These are phyloP conservation scores for Aethina tumida DNA, from an alignment of 1,140 invertebrate genomes.

Conservation along the genomic window DNA sequence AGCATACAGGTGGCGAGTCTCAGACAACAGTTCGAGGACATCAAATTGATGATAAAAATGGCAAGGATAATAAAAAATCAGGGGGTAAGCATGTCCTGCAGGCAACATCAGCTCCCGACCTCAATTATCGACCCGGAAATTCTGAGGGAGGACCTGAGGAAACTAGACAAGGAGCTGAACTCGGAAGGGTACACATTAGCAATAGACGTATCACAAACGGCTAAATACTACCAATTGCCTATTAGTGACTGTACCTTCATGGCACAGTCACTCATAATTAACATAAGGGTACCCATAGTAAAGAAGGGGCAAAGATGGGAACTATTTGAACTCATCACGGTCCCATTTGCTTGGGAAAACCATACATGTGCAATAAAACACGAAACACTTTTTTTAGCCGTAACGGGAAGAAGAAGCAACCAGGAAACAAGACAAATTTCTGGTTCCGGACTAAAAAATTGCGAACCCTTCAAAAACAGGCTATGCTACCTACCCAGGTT, in stretches of 20 bases:
- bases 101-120: constrained; percentile 9
- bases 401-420: not conserved
- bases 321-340: constrained; percentile 10
- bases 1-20: too few species aligned
- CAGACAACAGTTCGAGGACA: too few species aligned
- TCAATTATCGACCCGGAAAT: not conserved
- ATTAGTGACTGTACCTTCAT: constrained; percentile 7
- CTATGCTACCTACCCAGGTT: constrained; percentile 13
- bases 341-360: constrained; percentile 14
- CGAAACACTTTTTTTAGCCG: constrained; percentile 6
- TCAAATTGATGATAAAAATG: not conserved
- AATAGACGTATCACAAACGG: not conserved
- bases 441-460: constrained; percentile 10
- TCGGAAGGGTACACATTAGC: constrained; percentile 5
- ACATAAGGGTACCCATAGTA: constrained; percentile 9
- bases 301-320: constrained; percentile 6
- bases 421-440: constrained; percentile 8
- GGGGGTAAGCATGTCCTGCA: not conserved
- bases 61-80: constrained; percentile 5
- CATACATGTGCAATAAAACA: constrained; percentile 14
- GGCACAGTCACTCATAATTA: constrained; percentile 1
- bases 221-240: constrained; percentile 10
- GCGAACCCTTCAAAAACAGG: constrained; percentile 10
- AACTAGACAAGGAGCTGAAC: not conserved
- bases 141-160: not conserved